Percentiles rank a stretch among this genome's conserved stretches.
These are phyloP conservation scores for Pomatorhinus ruficollis DNA, from an alignment of 2,113 vertebrate genomes.

Conservation along the genomic window DNA sequence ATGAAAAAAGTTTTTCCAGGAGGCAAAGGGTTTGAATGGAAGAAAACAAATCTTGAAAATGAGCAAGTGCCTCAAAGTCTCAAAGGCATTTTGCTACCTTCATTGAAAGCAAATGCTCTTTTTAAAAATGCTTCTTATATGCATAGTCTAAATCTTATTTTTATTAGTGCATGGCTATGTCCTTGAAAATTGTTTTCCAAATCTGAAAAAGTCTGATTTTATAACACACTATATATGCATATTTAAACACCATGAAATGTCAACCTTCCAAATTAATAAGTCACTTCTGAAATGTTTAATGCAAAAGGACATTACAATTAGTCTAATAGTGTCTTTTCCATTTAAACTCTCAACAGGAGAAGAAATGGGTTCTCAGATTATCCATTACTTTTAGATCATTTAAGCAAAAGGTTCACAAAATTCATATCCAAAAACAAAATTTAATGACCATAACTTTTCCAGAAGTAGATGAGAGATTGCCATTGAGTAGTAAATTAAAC, in stretches of 20 bases:
- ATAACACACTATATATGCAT: background rate
- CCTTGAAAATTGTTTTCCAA: background rate
- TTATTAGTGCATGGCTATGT: background rate
- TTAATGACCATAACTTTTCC: background rate
- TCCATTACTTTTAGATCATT: background rate
- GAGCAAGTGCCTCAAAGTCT: background rate
- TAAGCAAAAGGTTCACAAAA: background rate
- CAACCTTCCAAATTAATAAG: background rate
- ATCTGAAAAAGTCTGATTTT: background rate
- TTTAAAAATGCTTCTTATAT: background rate
- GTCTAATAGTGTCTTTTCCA: background rate
- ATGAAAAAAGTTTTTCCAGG: background rate
- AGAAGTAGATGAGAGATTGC: background rate
- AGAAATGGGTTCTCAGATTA: background rate
- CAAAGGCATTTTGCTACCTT: background rate
- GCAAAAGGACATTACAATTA: background rate
- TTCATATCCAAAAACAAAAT: background rate
- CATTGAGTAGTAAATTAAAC: background rate
- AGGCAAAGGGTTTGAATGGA: background rate
- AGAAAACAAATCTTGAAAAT: background rate
- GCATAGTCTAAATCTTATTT: background rate
- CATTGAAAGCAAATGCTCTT: background rate
- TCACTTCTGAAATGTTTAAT: background rate
- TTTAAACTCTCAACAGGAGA: background rate
- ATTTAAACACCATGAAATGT: background rate